Evolutionary conservation across 2,888 invertebrate genomes (phyloP), one percentile per base, ranked within the genome.

Genomic region (Pteria penguin): DNA sequence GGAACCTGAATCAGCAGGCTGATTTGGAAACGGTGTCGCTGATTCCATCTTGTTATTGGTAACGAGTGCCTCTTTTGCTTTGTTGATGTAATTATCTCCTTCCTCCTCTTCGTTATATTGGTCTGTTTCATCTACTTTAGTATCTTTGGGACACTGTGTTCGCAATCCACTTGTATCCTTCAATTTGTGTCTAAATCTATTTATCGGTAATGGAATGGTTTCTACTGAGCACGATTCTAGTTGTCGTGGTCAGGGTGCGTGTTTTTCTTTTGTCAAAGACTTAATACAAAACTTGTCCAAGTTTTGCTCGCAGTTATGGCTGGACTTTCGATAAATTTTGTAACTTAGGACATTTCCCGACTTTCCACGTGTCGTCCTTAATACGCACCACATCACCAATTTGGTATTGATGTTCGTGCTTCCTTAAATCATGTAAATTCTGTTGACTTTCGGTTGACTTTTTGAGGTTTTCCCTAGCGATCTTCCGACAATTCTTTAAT

Each of bases 301-400:
- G 32, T 18, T 33, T n/a, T 27, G n/a, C 52, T 70, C 27, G 36
- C 60, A 26, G 61, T 61, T 22, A 70, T 29, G 45, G 29, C 33
- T 22, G 67, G 67, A 24, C 67, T 33, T 54, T 67, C 67, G 54
- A 67, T n/a, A 36, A 45, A 27, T 60, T 14, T 33, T 69, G 58
- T 22, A 58, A 33, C 31, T 70, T 52, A 3, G 70, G 61, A 32
- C 70, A 52, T 61, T 52, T 4, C n/a, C 70, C 52, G n/a, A 61
- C 29, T 8, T 29, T 45, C 14, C 31, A 52, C 4, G 70, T 22
- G 11, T 36, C 60, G 27, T 62, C 62, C 54, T 29, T 45, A 4
- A 52, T 27, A 31, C 61, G 61, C 11, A 70, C 70, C 14, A 70
- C 3, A 31, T 61, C 70, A 26, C 61, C 62, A n/a, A 26, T 8